Evolutionary conservation across 2,113 vertebrate genomes (phyloP), one percentile per base, ranked within the genome.

Genomic region (Azemiops feae): DNA sequence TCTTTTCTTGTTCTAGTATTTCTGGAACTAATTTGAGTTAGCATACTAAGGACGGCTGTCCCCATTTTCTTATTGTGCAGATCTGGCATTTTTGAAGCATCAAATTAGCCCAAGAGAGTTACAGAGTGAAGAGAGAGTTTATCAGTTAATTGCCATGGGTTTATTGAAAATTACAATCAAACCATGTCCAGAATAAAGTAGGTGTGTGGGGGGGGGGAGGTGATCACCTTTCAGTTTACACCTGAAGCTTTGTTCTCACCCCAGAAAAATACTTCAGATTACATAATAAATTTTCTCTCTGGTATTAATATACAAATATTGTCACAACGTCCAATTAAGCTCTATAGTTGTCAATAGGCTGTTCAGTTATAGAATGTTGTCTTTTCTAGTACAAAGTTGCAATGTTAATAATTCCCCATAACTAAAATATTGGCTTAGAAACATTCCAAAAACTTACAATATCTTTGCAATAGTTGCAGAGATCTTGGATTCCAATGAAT

Each of bases 391-490:
- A 74, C 34, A 74, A 43, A 81, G 47, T n/a, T 39, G 43, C 50
- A 8, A 30, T 43, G 89, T 52, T 74, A 93, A 45, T 45, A 16
- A 27, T 39, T 52, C 54, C 53, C 39, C 57, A 27, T 7, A 86
- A 34, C 9, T 53, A 57, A 39, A 14, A 10, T 85, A 5, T 57
- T 89, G 52, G 4, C 5, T 53, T 18, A 55, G n/a, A 88, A 18
- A 5, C 22, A 54, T 89, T 89, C 52, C 2, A 89, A 20, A 64
- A 95, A 97, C 98, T 98, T 96, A 99, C 99, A 89, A 95, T 97
- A 94, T 99, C 97, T 0, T 95, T 97, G 97, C 99, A 99, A 95
- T 97, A 98, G 96, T 96, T 98, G 96, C 99, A 99, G 18, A 99
- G 92, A 94, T 99, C 99, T 0, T 97, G 98, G 93, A 93, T 95